Evolutionary conservation across 2,888 invertebrate species (phyloP), one percentile per base, ranked within the genome.

Genomic region (Caradrina clavipalpis): DNA sequence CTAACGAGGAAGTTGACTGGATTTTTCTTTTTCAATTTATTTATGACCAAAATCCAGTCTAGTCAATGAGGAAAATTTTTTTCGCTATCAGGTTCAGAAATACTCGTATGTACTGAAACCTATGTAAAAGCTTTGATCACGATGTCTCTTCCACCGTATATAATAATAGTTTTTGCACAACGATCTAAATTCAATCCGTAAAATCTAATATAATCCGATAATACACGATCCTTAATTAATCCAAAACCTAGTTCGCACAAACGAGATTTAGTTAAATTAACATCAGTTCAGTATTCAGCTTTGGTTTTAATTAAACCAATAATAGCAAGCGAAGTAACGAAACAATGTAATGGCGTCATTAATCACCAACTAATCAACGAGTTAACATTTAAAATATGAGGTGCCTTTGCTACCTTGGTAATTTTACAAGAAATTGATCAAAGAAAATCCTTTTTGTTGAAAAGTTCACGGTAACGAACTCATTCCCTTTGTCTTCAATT

Each of bases 381-480:
- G 50, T 65, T 57, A 51, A 57, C 57, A 11, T 53, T 61, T 64
- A 64, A 69, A 82, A 79, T 69, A 79, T 66, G 56, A 69, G 45
- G 17, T 17, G 13, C 8, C 8, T 35, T 8, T 7, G 45, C 5
- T 45, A 45, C 15, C 45, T 17, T 17, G 63, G 57, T 60, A 50
- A 78, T 69, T 80, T 69, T 42, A 81, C 63, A 63, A 65, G 69
- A 65, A 65, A 71, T 72, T 64, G 65, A 63, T 80, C 68, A 81
- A 79, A 80, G 79, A 67, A 78, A 81, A 72, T 56, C 51, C 56
- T 66, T 67, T 63, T 59, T 51, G 19, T 11, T 11, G 47, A 49
- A 74, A 70, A 69, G 53, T 75, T 76, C 45, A 53, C 45, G 64
- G 61, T 49, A 67, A 62, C 66, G 54, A 59, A 57, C 26, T 45